Conservation (phyloP, 2,113 vertebrate genomes). For the Atherinomorus stipes region DNA sequence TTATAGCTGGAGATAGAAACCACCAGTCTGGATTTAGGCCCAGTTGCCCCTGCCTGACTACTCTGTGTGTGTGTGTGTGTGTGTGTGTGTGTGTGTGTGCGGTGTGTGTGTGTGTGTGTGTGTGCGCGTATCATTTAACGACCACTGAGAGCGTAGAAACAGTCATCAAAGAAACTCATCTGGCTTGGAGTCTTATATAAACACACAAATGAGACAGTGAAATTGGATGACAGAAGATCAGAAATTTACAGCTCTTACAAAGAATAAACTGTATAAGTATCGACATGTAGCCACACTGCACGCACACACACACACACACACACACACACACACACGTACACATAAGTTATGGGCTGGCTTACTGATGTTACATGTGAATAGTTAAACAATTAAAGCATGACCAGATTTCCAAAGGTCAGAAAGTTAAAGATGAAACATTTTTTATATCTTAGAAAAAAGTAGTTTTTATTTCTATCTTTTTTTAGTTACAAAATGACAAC, state of each 20-base stretch:
- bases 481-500: no score
- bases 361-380: not conserved
- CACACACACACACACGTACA: slow-evolving; percentile 10
- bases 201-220: slow-evolving; percentile 37
- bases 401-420: no score
- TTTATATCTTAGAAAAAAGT: no score
- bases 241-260: slow-evolving; percentile 37
- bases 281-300: slow-evolving; percentile 6
- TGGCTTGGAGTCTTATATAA: slow-evolving; percentile 60
- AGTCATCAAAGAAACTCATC: slow-evolving; percentile 74
- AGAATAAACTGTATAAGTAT: slow-evolving; percentile 46
- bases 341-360: slow-evolving; percentile 7
- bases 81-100: slow-evolving; percentile 37
- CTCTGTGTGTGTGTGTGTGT: slow-evolving; percentile 28
- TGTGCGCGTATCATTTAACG: slow-evolving; percentile 45
- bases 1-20: slow-evolving; percentile 78
- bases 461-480: no score
- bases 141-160: slow-evolving; percentile 65
- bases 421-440: no score
- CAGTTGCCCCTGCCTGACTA: slow-evolving; percentile 64
- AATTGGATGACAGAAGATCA: slow-evolving; percentile 59
- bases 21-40: slow-evolving; percentile 78
- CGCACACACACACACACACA: slow-evolving; percentile 8
- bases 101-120: no score
- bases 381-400: no score